Conservation (phyloP, 2,888 invertebrate species). For the Acrobasis repandana region DNA sequence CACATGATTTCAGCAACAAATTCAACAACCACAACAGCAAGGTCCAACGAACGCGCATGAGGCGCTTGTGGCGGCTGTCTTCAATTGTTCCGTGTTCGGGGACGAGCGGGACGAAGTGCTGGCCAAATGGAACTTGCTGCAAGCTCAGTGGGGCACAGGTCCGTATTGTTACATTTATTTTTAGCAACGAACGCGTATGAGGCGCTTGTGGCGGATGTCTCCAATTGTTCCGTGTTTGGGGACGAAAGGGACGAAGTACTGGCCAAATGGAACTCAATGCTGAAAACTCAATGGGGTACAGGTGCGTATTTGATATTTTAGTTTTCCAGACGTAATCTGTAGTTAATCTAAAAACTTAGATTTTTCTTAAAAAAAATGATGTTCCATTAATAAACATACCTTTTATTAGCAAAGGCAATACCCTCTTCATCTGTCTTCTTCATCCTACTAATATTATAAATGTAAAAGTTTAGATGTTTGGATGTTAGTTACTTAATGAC, state of each 20-base stretch:
- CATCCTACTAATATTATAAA: no score
- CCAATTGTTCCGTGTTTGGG: constrained; percentile 92
- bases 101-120: constrained; percentile 97
- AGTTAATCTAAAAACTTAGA: no score
- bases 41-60: constrained; percentile 85
- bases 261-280: no score
- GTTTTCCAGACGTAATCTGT: no score
- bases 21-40: constrained; percentile 71
- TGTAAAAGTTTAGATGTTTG: no score
- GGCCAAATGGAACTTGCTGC: constrained; percentile 97
- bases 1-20: constrained; percentile 27
- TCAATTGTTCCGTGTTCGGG: constrained; percentile 92
- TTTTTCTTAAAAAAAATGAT: no score
- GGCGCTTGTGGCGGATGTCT: constrained; percentile 88
- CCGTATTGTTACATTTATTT: constrained; percentile 42
- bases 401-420: no score
- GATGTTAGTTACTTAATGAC: no score
- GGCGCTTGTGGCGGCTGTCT: constrained; percentile 88
- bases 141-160: constrained; percentile 94
- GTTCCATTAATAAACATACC: no score
- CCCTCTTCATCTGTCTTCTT: no score
- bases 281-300: no score
- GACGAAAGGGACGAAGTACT: constrained; percentile 91
- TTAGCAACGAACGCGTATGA: constrained; percentile 83
- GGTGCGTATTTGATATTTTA: no score